Evolutionary conservation across 2,888 invertebrate genomes (phyloP), one percentile per base, ranked within the genome.

Genomic region (Hartigia nigra): DNA sequence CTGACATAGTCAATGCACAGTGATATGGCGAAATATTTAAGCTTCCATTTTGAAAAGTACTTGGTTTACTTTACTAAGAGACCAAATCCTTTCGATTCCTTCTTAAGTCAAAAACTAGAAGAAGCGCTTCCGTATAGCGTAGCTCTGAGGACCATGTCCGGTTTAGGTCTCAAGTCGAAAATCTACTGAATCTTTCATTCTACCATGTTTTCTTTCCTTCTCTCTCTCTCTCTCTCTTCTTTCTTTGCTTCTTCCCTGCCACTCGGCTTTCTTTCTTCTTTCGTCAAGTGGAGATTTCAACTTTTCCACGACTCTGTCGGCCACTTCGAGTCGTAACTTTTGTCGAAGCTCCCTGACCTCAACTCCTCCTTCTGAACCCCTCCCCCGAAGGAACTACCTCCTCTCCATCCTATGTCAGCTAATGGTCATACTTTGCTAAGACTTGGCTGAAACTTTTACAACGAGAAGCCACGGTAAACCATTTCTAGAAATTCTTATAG

Each of bases 241-340:
- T 34, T 4, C 34, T 3, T 4, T 34, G 34, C 34, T 34, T 34
- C 14, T 39, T 55, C 9, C 23, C 55, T 23, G 0, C 23, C 23
- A 9, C 55, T 55, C 55, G 55, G 23, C 23, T 23, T 14, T 55
- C 4, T 55, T 55, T 23, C 23, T 55, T 55, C 55, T 34, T 72
- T 14, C 72, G 34, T 32, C 32, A 32, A 72, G 72, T 72, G 34
- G 72, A 72, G 12, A 1, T 34, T 72, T 34, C 72, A 72, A 31
- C 72, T 72, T 72, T 23, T 14, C 31, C 75, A 23, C 75, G 75
- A 75, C 14, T 14, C 75, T 36, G 75, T 23, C 9, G 75, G 23
- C 75, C 31, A 36, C 12, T 31, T 9, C 37, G 75, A 75, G 36
- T 55, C 55, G 55, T 31, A 72, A 72, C 12, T 72, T 32, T 72